A percentile compares a stretch with the other conserved stretches of the same genome.
phyloP scores from a whole-genome alignment of 2,888 invertebrate genomes.

The Papilio demoleus region DNA sequence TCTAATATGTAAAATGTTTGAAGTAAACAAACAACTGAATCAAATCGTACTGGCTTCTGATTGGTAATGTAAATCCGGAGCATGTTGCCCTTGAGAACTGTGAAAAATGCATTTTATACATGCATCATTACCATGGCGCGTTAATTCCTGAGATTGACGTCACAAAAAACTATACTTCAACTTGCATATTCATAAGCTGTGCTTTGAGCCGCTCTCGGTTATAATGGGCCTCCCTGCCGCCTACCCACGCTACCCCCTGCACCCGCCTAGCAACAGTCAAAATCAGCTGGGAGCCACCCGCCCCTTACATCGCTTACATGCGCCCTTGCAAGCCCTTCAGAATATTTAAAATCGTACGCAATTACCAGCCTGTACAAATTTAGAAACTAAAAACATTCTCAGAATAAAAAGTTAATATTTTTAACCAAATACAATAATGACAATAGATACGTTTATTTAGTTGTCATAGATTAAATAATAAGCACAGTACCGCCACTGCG shows the following conservation, averaged over 20 bases:
- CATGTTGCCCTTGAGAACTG: slow-evolving; percentile 17
- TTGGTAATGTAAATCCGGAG: neutral
- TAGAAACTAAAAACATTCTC: neutral
- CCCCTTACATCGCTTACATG: slow-evolving; percentile 20
- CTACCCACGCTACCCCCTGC: slow-evolving; percentile 20
- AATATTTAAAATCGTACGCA: slow-evolving; percentile 24
- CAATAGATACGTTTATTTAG: neutral
- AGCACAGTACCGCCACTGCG: slow-evolving; percentile 31
- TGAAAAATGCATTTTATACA: slow-evolving; percentile 45
- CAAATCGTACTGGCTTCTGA: too few species aligned
- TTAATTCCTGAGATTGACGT: slow-evolving; percentile 43
- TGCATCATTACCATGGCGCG: slow-evolving; percentile 42
- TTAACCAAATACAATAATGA: neutral
- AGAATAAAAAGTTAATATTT: neutral
- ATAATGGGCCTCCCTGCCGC: slow-evolving; percentile 42
- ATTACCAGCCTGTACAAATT: neutral
- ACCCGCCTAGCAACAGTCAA: slow-evolving; percentile 51
- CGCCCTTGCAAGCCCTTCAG: slow-evolving; percentile 37
- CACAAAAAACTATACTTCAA: slow-evolving; percentile 46
- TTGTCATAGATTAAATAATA: slow-evolving; percentile 24
- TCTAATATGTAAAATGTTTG: too few species aligned
- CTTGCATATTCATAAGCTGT: slow-evolving; percentile 51
- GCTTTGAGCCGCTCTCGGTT: slow-evolving; percentile 46
- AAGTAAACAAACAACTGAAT: neutral
- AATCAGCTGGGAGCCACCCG: slow-evolving; percentile 48